These are phyloP conservation scores for Martes martes DNA, from an alignment of 2,113 vertebrate species.

Conservation along the genomic window DNA sequence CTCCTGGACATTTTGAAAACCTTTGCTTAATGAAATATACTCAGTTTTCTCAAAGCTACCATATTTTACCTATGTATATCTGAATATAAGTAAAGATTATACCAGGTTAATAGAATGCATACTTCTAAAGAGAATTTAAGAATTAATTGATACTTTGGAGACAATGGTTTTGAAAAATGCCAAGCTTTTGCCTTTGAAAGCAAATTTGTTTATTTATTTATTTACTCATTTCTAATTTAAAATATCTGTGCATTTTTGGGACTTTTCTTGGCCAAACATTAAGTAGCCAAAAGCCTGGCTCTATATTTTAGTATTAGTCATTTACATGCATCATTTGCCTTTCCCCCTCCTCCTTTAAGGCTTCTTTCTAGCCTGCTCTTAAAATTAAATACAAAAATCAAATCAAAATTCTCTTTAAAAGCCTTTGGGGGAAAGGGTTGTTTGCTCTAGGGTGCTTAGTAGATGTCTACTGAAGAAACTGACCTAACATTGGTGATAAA, in stretches of 20 bases:
- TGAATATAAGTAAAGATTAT: constrained; percentile 9
- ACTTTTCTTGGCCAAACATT: not conserved
- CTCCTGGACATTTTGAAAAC: constrained; percentile 40
- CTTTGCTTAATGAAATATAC: constrained; percentile 9
- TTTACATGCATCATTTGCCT: constrained; percentile 4
- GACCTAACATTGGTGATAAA: not conserved
- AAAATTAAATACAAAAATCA: constrained; percentile 48
- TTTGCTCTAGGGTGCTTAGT: not conserved
- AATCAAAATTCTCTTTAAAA: constrained; percentile 30
- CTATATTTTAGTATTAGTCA: not conserved
- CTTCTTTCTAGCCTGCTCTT: constrained; percentile 31
- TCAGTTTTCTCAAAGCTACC: constrained; percentile 26
- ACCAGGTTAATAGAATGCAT: not conserved
- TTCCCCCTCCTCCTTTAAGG: not conserved
- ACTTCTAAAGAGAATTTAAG: constrained; percentile 5
- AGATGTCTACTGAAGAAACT: not conserved
- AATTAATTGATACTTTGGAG: not conserved
- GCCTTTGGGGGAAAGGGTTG: not conserved
- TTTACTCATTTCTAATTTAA: not conserved
- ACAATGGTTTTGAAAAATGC: constrained; percentile 32
- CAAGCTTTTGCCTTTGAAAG: not conserved
- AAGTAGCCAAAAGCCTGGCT: not conserved
- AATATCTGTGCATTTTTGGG: not conserved
- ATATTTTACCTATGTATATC: constrained; percentile 12
- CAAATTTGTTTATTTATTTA: not conserved